Base-by-base conservation (phyloP, 2,797 vertebrate genomes). In the Galaxias olidus region DNA sequence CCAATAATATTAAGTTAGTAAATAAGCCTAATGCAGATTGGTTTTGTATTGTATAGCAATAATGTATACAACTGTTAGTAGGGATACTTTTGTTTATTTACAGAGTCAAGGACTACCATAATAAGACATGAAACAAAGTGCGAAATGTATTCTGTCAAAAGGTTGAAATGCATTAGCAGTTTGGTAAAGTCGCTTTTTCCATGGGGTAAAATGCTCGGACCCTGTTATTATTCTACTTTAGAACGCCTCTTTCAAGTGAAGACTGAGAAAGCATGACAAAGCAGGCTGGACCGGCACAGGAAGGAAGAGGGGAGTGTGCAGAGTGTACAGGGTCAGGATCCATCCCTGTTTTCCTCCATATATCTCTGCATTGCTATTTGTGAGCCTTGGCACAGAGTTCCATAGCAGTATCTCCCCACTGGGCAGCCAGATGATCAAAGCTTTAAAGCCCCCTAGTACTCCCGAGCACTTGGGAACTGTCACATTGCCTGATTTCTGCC, bases 361-460 rank as follows among this genome's bases (percentile, higher is more conserved):
- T 46, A 8, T 18, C 15, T 46, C 42, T 9, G 13, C 44, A 44
- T 42, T 53, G 66, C 71, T 76, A 81, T 81, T 74, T 81, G 63
- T 44, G 75, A 74, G 66, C 64, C 74, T 61, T 75, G 79, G 80
- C 74, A 77, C 68, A 51, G 41, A 57, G 13, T 68, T 59, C 53
- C 51, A 55, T 43, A 45, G 43, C 45, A 63, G 17, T 55, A 63
- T 66, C 60, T 11, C 10, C 20, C 56, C 67, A 0, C 52, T 9
- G 62, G 63, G 78, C 69, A 61, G 68, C 74, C 80, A 82, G 75
- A 80, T 79, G 81, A 88, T 83, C 80, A 75, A 73, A 81, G 65
- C 74, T 55, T 59, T 48, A 59, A 65, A 62, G 69, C 53, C 54
- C 65, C 46, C 63, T 54, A 67, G 69, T 61, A 71, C 57, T 68